Base-by-base conservation (phyloP, 2,113 vertebrate genomes). In the Ophthalmolycus amberensis region DNA sequence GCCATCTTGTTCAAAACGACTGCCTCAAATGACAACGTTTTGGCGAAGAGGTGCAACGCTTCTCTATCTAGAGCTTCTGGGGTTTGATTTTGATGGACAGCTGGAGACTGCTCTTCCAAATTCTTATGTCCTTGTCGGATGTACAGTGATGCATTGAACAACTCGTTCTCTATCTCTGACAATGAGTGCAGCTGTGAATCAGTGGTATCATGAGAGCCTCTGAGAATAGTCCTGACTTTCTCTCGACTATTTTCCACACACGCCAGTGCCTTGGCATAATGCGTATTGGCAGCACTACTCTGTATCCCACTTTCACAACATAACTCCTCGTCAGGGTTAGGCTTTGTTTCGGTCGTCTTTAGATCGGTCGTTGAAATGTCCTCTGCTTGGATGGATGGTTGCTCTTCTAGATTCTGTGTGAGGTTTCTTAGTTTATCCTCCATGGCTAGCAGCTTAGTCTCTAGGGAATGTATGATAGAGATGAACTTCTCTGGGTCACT, bases 371-470 rank as follows among this genome's bases (percentile, higher is more conserved):
- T 88, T 0, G 95, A 90, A 20, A 95, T 75, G 0, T 94, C 94
- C 54, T 96, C 95, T 58, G 92, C 89, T 77, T 95, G 96, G 25
- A 90, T 89, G 64, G 94, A 91, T 0, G 93, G 95, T 63, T 96
- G 95, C 71, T 96, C 96, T 64, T 96, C 96, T 7, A 97, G 93
- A 77, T 95, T 97, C 70, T 96, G 92, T 0, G 97, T 97, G 11
- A 98, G 96, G 2, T 95, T 95, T 90, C 96, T 96, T 48, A 99
- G 95, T 77, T 98, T 99, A 16, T 97, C 97, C 82, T 99, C 98
- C 0, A 97, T 98, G 71, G 95, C 90, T 0, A 96, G 95, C 56
- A 99, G 95, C 83, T 99, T 99, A 46, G 96, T 95, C 93, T 99
- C 97, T 63, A 99, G 90, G 25, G 95, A 95, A 66, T 96, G 96